Evolutionary conservation across 2,888 invertebrate species (phyloP), one percentile per base, ranked within the genome.

Genomic region (Tuta absoluta): DNA sequence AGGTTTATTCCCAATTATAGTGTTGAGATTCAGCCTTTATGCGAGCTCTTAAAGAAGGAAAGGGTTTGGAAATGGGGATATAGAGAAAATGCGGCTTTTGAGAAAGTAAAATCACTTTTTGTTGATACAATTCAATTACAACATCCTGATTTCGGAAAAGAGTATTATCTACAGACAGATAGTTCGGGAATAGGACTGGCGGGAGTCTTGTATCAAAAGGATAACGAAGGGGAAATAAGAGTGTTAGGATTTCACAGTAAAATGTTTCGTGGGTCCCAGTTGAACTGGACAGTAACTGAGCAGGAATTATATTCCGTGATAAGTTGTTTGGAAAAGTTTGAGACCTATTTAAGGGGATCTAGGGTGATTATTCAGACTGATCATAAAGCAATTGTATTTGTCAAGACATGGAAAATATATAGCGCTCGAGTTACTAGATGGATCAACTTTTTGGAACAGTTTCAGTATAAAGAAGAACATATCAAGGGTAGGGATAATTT

Each of bases 251-350:
- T 66, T 38, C 60, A 65, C 65, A 75, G 74, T 62, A 72, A 64
- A 53, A 38, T 63, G 0, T 64, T 73, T 48, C 70, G 56, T 10
- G 66, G 67, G 0, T 59, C 71, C 0, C 64, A 72, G 56, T 33
- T 65, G 17, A 71, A 63, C 17, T 73, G 73, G 75, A 72, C 73
- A 0, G 71, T 72, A 0, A 70, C 72, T 0, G 73, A 75, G 59
- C 68, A 72, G n/a, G 73, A 74, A 56, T 68, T 74, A 49, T 73
- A 51, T n/a, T 63, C 74, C 0, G 62, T 75, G 0, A 72, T 75
- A 3, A 62, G 49, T 57, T 70, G 70, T 24, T 63, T 75, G 17
- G 23, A 65, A 17, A 73, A 72, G 37, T 74, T 72, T 48, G 73
- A 73, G 19, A 72, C 74, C 0, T 75, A 75, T 65, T 62, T 75